Evolutionary conservation across 2,113 vertebrate genomes (phyloP).

Genomic region (Pyrgilauda ruficollis): DNA sequence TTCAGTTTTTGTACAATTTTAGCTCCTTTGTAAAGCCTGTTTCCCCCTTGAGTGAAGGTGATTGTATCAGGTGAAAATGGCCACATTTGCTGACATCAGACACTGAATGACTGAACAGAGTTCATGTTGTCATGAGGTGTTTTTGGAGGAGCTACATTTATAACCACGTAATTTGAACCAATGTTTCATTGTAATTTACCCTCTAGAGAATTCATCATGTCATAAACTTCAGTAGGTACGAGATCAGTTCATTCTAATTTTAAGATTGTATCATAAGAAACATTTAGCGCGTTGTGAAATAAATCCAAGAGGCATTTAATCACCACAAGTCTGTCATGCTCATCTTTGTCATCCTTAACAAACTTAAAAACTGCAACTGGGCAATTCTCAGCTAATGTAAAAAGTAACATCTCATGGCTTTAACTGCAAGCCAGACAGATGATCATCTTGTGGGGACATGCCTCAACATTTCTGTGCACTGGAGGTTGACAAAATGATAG

Average conservation of each 20-base stretch:
- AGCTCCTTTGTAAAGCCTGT: background rate
- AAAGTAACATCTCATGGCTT: constrained; percentile 54
- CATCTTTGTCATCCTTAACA: constrained; percentile 50
- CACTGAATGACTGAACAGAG: background rate
- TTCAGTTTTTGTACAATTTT: background rate
- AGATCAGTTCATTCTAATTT: constrained; percentile 51
- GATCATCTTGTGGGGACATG: constrained; percentile 55
- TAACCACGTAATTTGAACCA: constrained; percentile 39
- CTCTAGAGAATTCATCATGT: constrained; percentile 40
- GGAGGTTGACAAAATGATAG: constrained; percentile 40
- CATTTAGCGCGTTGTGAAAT: constrained; percentile 39
- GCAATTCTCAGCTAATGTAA: constrained; percentile 51
- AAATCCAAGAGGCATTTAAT: constrained; percentile 55
- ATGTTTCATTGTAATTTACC: constrained; percentile 46
- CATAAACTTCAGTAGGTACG: constrained; percentile 44
- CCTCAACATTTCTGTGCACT: constrained; percentile 40
- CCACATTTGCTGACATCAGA: background rate
- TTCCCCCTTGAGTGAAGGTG: background rate
- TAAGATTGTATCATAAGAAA: constrained; percentile 56
- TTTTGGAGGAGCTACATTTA: constrained; percentile 41
- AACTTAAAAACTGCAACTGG: constrained; percentile 58
- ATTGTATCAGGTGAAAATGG: background rate
- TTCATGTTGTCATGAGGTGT: background rate
- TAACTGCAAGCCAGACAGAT: constrained; percentile 43
- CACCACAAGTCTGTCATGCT: constrained; percentile 21